These are phyloP conservation scores for Procambarus clarkii DNA, from an alignment of 1,140 invertebrate genomes.

Conservation along the genomic window DNA sequence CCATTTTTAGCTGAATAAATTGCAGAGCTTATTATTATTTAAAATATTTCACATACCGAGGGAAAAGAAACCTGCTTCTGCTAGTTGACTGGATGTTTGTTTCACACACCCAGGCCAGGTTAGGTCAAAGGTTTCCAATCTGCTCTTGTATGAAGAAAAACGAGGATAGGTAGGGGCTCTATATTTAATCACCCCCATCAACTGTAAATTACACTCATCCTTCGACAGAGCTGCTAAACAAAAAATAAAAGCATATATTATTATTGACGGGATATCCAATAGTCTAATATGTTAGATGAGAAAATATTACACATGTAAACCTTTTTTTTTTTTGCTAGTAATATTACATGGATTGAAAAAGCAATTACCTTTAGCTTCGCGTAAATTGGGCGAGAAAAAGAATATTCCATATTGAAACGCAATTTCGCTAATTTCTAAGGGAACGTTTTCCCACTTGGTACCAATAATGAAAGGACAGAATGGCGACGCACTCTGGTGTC, in stretches of 20 bases:
- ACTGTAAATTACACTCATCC: not conserved
- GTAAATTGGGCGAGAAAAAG: not conserved
- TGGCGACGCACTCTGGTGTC: conserved; percentile 85
- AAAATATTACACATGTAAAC: no score
- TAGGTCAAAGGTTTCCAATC: conserved; percentile 82
- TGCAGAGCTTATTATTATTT: no score
- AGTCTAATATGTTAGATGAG: no score
- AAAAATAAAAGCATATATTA: not conserved
- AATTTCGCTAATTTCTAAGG: conserved; percentile 75
- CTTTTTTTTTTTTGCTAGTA: not conserved
- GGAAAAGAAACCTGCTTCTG: conserved; percentile 94
- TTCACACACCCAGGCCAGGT: conserved; percentile 82
- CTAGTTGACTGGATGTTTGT: conserved; percentile 85
- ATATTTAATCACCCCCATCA: conserved; percentile 30
- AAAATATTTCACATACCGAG: conserved; percentile 51
- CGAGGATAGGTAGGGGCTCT: conserved; percentile 43
- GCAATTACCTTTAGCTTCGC: not conserved
- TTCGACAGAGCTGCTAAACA: not conserved
- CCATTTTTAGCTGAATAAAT: no score
- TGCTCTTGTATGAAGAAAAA: conserved; percentile 81
- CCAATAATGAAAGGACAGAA: conserved; percentile 84
- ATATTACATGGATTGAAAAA: not conserved
- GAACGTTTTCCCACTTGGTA: conserved; percentile 81
- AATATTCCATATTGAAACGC: not conserved
- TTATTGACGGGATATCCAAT: no score